Evolutionary conservation across 2,113 vertebrate genomes (phyloP), one percentile per base, ranked within the genome.

Genomic region (Ageneiosus marmoratus): DNA sequence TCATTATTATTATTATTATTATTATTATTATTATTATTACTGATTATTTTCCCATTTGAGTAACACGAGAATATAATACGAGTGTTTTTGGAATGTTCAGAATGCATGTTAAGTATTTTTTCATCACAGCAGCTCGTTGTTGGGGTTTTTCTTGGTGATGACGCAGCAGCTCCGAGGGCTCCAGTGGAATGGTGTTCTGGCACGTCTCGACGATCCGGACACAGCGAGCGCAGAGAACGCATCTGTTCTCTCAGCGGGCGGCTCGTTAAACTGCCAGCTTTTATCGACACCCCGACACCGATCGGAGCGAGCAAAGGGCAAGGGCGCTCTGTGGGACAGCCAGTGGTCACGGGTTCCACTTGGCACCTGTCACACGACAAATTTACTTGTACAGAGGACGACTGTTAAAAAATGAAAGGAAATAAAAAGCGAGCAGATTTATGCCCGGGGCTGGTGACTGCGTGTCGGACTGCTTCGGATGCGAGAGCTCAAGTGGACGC

Each of bases 291-390:
- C 56, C 78, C 41, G 70, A 69, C 67, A 63, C 70, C 69, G 75
- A 79, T n/a, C 75, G 24, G n/a, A 70, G 44, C 84, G 60, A 62
- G 62, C 37, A 56, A 41, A 46, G 62, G 58, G 62, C 79, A 79
- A 72, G 83, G 85, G 83, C 82, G 89, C 89, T 89, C 8, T 1
- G 83, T 69, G 82, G 32, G 72, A 69, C 24, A 80, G 56, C 58
- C 87, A 89, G 77, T 73, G 86, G 88, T 89, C 79, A 83, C 74
- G 69, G 58, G 50, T 80, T 65, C 82, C 41, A 60, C 3, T 34
- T 58, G 81, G 51, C 93, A 94, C 91, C 92, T 94, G 93, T 91
- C 87, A 67, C 73, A 90, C 87, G 85, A 92, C 93, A 93, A 91
- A 92, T 93, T 90, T 92, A 91, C 86, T 90, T 85, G 88, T 86